Evolutionary conservation across 2,113 vertebrate species (phyloP), one percentile per base, ranked within the genome.

Genomic region (Coryphaenoides rupestris): DNA sequence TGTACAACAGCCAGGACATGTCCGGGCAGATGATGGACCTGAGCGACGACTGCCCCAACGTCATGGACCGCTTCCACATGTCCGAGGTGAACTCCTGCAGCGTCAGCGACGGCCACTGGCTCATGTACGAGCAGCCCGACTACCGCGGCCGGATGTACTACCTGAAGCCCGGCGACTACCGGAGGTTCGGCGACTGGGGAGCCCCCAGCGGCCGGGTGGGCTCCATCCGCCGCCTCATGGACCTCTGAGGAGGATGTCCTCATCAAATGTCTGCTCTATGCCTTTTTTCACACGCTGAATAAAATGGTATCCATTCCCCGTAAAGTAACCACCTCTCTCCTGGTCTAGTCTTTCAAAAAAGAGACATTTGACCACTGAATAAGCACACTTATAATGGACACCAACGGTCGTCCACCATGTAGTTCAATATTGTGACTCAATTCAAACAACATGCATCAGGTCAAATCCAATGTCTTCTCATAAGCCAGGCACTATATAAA

Each of bases 1-100:
- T 62, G 65, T 83, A 68, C 0, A 62, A 86, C 79, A 82, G 72
- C 68, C 54, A 71, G 15, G 68, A 85, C 15, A 77, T 81, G 17
- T 22, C 65, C 58, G 76, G 81, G 57, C 80, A 88, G 52, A 79
- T 83, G 65, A 73, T 74, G 58, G 81, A 82, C 64, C 47, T 86
- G 66, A 78, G 56, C 33, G 75, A 82, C 0, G 76, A 81, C n/a
- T 86, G 83, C 21, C 50, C 63, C 46, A 78, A 80, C 58, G 64
- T 81, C 50, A 62, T 78, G 58, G 77, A 68, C 13, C 62, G 64
- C 22, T 77, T 86, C 69, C 66, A 28, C 16, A 57, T 72, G 60
- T 64, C 58, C 45, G 78, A 81, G 65, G 61, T 79, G 21, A 72
- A 74, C 65, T 82, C 80, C 53, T 82, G 74, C 65, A 66, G 62